phyloP scores from a whole-genome alignment of 2,888 invertebrate species.

The Hypercompe scribonia region DNA sequence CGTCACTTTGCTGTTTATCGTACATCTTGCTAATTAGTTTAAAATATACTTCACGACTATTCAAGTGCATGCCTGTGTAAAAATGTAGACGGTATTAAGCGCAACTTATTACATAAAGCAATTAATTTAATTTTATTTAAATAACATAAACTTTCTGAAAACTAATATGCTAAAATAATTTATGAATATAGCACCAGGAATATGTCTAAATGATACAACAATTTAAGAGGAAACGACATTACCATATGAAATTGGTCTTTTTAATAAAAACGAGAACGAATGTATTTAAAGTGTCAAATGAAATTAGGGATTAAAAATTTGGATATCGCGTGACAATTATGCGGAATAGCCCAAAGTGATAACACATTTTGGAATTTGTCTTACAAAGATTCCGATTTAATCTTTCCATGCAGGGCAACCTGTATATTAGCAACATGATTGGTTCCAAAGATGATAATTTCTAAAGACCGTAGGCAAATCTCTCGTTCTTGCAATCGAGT shows the following conservation, averaged over 20 bases:
- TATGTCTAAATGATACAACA: slow-evolving; percentile 20
- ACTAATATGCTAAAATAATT: background rate
- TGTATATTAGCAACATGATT: slow-evolving; percentile 47
- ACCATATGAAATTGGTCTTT: slow-evolving; percentile 34
- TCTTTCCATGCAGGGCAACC: slow-evolving; percentile 38
- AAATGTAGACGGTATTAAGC: slow-evolving; percentile 39
- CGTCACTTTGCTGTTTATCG: slow-evolving; percentile 63
- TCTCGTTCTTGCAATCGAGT: slow-evolving; percentile 76
- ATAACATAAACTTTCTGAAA: background rate
- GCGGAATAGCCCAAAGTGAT: slow-evolving; percentile 50
- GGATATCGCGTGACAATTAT: slow-evolving; percentile 65
- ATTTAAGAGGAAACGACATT: slow-evolving; percentile 33
- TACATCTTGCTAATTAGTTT: slow-evolving; percentile 79
- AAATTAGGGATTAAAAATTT: slow-evolving; percentile 42
- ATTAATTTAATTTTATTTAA: background rate
- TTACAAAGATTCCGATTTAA: slow-evolving; percentile 67
- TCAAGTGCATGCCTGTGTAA: slow-evolving; percentile 60
- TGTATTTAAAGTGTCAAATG: slow-evolving; percentile 36
- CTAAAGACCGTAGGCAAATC: slow-evolving; percentile 83
- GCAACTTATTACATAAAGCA: background rate
- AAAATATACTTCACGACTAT: slow-evolving; percentile 77
- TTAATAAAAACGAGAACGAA: slow-evolving; percentile 33
- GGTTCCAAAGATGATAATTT: slow-evolving; percentile 73
- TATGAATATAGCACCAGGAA: slow-evolving; percentile 15
- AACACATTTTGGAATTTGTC: slow-evolving; percentile 58